A percentile compares a stretch with the other conserved stretches of the same genome.
Conservation (phyloP, 2,888 invertebrate genomes). For the Aphrophora alni region DNA sequence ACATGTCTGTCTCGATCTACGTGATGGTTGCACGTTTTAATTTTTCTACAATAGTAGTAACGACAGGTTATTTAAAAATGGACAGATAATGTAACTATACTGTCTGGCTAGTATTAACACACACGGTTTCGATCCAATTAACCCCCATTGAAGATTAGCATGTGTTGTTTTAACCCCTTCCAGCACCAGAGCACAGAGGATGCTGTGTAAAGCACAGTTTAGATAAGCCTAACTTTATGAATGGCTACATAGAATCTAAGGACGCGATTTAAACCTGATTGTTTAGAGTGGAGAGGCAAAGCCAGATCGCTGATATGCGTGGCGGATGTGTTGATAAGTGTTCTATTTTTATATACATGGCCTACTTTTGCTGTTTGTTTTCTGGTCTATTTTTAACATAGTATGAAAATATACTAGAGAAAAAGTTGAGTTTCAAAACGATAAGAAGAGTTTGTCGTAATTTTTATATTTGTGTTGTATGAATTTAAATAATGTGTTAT, state of each 20-base stretch:
- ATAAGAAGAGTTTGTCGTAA: no score
- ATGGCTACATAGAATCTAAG: background rate
- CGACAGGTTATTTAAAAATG: no score
- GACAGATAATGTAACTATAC: no score
- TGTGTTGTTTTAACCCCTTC: background rate
- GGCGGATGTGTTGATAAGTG: background rate
- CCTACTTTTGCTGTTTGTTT: background rate
- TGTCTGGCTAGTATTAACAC: no score
- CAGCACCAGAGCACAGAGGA: background rate
- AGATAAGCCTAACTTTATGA: background rate
- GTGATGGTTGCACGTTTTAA: no score
- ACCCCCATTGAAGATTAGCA: background rate
- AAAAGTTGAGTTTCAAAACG: no score
- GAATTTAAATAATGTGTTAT: no score
- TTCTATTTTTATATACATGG: background rate
- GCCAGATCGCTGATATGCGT: background rate
- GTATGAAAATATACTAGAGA: no score
- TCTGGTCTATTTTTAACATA: background rate
- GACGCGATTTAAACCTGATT: background rate
- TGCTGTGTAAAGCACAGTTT: background rate
- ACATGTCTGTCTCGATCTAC: no score
- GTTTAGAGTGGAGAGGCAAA: background rate
- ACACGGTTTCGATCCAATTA: background rate
- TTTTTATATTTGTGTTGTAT: no score
- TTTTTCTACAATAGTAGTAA: no score